A percentile compares a stretch with the other conserved stretches of the same genome.
Conservation (phyloP, 2,888 invertebrate species). For the Syrista parreyssii region DNA sequence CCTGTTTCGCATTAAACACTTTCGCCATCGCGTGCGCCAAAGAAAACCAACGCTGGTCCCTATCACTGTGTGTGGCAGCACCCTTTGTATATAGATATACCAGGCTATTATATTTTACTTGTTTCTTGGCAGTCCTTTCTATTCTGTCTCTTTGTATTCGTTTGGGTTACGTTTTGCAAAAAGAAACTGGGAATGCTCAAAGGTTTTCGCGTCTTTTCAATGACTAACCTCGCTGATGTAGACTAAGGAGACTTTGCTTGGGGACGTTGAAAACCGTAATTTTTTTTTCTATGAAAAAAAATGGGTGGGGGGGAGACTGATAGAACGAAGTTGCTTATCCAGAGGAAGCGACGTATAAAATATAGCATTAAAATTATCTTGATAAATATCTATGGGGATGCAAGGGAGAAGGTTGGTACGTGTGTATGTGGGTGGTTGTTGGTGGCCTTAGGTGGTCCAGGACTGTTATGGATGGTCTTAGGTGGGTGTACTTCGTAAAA, state of each 20-base stretch:
- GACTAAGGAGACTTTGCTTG: background rate
- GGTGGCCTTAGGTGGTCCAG: background rate
- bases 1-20: conserved; percentile 5
- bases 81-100: background rate
- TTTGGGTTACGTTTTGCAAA: background rate
- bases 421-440: too few species aligned
- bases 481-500: background rate
- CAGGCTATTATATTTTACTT: background rate
- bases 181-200: background rate
- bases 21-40: conserved; percentile 4
- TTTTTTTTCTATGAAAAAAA: background rate
- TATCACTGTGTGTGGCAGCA: background rate
- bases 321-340: background rate
- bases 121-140: background rate
- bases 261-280: background rate
- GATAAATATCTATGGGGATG: background rate
- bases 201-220: background rate
- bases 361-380: background rate
- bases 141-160: too few species aligned
- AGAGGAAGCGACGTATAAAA: background rate
- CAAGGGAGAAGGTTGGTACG: background rate
- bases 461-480: background rate
- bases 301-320: background rate
- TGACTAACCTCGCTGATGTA: background rate
- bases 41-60: background rate